Conservation (phyloP, 2,113 vertebrate species). For the Sardina pilchardus region DNA sequence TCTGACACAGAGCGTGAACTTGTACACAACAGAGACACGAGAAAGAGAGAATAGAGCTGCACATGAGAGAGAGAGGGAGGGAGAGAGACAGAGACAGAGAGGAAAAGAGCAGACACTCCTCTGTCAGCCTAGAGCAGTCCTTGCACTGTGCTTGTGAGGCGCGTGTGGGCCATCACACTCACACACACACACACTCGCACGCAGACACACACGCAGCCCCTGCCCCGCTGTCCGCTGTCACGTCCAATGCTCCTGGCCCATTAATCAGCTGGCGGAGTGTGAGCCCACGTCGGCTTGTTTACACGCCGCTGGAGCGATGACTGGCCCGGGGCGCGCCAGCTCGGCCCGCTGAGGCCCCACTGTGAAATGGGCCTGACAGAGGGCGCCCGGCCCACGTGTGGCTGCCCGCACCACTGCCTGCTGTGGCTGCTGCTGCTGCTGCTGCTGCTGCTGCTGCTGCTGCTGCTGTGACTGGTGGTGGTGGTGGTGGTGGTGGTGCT, state of each 20-base stretch:
- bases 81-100: neutral
- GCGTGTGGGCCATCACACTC: neutral
- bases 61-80: neutral
- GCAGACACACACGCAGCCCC: neutral
- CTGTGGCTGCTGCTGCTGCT: neutral
- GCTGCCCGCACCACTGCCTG: neutral
- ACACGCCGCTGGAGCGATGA: slow-evolving; percentile 62
- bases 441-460: neutral
- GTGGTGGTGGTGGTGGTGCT: neutral
- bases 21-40: neutral
- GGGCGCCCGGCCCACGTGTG: neutral
- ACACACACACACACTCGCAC: neutral
- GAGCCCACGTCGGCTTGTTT: slow-evolving; percentile 63
- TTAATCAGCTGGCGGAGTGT: slow-evolving; percentile 65
- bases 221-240: slow-evolving; percentile 56
- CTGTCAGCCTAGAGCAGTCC: neutral
- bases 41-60: neutral
- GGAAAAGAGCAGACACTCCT: neutral
- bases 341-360: slow-evolving; percentile 61
- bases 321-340: slow-evolving; percentile 64
- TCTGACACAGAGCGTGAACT: neutral
- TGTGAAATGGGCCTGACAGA: slow-evolving; percentile 77
- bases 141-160: neutral
- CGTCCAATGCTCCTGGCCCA: slow-evolving; percentile 62
- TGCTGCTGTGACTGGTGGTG: neutral